A percentile compares a stretch with the other conserved stretches of the same genome.
Evolutionary conservation across 2,888 invertebrate genomes (phyloP).

Genomic region (Camptogramma bilineatum): DNA sequence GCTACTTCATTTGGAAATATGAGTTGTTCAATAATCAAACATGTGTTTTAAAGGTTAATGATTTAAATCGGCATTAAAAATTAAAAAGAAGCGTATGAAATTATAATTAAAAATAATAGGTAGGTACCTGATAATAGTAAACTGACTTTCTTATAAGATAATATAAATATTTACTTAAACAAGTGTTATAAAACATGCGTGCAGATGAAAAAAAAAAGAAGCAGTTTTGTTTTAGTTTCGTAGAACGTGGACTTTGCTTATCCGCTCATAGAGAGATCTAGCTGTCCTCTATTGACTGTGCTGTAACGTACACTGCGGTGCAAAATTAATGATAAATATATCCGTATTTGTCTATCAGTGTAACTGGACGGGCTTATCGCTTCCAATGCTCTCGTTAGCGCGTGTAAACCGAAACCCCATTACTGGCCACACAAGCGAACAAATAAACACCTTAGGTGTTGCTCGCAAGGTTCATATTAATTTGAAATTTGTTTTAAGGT

Average conservation of each 20-base stretch:
- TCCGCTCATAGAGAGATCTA: slow-evolving; percentile 17
- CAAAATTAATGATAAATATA: slow-evolving; percentile 81
- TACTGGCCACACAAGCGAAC: slow-evolving; percentile 54
- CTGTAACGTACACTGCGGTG: slow-evolving; percentile 64
- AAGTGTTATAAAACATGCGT: neutral
- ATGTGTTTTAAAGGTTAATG: too few species aligned
- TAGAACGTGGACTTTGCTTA: neutral
- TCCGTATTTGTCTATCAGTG: slow-evolving; percentile 84
- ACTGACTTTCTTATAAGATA: too few species aligned
- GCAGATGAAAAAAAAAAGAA: neutral
- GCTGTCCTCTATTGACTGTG: slow-evolving; percentile 26
- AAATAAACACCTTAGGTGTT: slow-evolving; percentile 58
- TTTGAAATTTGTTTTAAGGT: slow-evolving; percentile 55
- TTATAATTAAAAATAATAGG: too few species aligned
- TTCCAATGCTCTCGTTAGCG: slow-evolving; percentile 76
- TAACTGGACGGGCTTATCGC: slow-evolving; percentile 79
- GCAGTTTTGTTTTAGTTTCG: neutral
- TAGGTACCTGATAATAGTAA: too few species aligned
- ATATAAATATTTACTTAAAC: too few species aligned
- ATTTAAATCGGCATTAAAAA: too few species aligned
- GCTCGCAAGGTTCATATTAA: slow-evolving; percentile 53
- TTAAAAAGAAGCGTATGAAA: too few species aligned
- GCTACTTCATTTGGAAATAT: slow-evolving; percentile 11
- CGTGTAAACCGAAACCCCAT: slow-evolving; percentile 80
- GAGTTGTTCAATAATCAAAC: neutral